A percentile compares a stretch with the other conserved stretches of the same genome.
Conservation (phyloP, 2,888 invertebrate genomes). For the Macropis europaea region DNA sequence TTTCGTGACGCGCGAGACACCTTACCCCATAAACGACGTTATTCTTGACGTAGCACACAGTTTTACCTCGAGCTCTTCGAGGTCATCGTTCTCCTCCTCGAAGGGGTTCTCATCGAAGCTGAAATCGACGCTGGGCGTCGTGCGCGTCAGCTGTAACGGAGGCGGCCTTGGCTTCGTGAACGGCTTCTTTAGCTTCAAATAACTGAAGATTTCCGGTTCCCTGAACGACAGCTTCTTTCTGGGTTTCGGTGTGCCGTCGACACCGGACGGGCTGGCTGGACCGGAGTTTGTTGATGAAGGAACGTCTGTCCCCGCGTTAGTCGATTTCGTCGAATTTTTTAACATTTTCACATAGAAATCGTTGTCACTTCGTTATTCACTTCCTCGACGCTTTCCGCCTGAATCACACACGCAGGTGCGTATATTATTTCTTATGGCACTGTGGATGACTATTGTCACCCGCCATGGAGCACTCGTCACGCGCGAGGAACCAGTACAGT, state of each 20-base stretch:
- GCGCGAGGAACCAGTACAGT: too few species aligned
- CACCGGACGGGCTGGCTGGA: constrained; percentile 76
- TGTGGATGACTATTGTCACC: too few species aligned
- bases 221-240: constrained; percentile 93
- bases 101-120: constrained; percentile 70
- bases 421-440: too few species aligned
- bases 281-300: constrained; percentile 39
- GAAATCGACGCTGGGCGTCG: constrained; percentile 42
- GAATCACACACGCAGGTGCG: too few species aligned
- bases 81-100: constrained; percentile 73
- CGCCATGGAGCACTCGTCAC: too few species aligned
- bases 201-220: constrained; percentile 88
- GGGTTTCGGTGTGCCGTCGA: constrained; percentile 81
- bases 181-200: constrained; percentile 66
- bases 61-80: constrained; percentile 78
- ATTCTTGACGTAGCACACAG: constrained; percentile 11
- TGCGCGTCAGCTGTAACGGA: constrained; percentile 43
- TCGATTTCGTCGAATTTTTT: constrained; percentile 40
- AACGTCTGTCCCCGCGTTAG: constrained; percentile 15
- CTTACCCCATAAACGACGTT: constrained; percentile 33
- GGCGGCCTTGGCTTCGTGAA: constrained; percentile 54
- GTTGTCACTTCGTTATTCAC: too few species aligned
- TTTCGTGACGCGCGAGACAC: constrained; percentile 8
- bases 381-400: too few species aligned
- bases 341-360: too few species aligned